These are phyloP conservation scores for Omphaloscelis lunosa DNA, from an alignment of 2,888 invertebrate species.

Conservation along the genomic window DNA sequence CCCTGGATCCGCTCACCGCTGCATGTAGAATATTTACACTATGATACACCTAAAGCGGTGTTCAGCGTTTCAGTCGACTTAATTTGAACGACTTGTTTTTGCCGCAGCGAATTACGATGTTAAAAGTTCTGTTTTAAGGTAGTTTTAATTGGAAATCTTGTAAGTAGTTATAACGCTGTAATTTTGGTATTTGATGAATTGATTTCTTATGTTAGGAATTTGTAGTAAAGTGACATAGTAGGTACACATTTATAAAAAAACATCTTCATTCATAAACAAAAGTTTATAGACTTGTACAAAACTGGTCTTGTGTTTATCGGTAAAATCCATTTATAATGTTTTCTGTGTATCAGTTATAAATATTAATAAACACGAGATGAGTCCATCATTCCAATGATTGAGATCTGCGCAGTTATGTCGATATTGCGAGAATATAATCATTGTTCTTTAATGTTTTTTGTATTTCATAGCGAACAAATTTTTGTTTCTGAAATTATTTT, in stretches of 20 bases:
- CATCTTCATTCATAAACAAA: constrained; percentile 2
- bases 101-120: not conserved
- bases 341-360: constrained; percentile 35
- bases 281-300: not conserved
- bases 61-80: constrained; percentile 38
- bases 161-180: not conserved
- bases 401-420: constrained; percentile 12
- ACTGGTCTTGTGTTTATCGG: constrained; percentile 11
- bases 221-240: not conserved
- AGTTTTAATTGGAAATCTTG: constrained; percentile 2
- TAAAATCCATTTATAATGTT: constrained; percentile 23
- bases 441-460: constrained; percentile 13
- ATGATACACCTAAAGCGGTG: constrained; percentile 37
- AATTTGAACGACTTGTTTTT: constrained; percentile 38
- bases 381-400: constrained; percentile 29
- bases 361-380: constrained; percentile 42
- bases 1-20: constrained; percentile 50
- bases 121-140: not conserved
- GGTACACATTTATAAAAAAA: not conserved
- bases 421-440: constrained; percentile 9
- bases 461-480: not conserved
- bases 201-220: not conserved
- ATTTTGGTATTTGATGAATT: not conserved
- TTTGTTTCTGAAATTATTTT: not conserved
- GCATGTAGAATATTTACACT: constrained; percentile 60